Base-by-base conservation (phyloP, 2,797 vertebrate genomes). In the Danio jaintianensis region DNA sequence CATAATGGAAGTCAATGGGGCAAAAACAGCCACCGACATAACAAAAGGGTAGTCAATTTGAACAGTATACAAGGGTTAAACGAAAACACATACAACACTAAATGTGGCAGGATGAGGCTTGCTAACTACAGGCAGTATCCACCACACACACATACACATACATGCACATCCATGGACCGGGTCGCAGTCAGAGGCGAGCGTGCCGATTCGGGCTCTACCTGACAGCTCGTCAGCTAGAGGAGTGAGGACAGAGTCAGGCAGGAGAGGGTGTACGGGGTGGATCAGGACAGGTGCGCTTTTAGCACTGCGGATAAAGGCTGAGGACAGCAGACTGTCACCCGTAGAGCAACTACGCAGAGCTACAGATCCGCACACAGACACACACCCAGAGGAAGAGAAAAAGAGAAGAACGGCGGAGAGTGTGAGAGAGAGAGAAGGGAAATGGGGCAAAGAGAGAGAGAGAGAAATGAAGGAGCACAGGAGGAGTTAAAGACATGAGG, bases 211-310 rank as follows among this genome's bases (percentile, higher is more conserved):
- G 88, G 91, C 96, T 97, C 96, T 99, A 99, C 98, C 98, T 99
- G 98, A 97, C 96, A 98, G 95, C 94, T 97, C 96, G 94, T 98
- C 97, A 92, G 97, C 97, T 96, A 98, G 97, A 94, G 97, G 97
- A 96, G 97, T 96, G 95, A 99, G 96, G 94, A 95, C 95, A 95
- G 96, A 95, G 93, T 96, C 94, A 95, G 95, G 94, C 94, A 98
- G 97, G 95, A 97, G 97, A 95, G 98, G 96, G 96, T 98, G 97
- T 95, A 96, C 96, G 95, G 97, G 95, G 88, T 98, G 98, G 93
- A 98, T 96, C 96, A 99, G 97, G 95, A 98, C 96, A 93, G 98
- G 97, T 94, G 98, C 98, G 95, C 98, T 99, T 97, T 99, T 99
- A 96, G 97, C 97, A 93, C 97, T 99, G 96, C 97, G 97, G 94